A percentile compares a stretch with the other conserved stretches of the same genome.
phyloP scores from a whole-genome alignment of 2,113 vertebrate genomes.

The Hiodon alosoides region DNA sequence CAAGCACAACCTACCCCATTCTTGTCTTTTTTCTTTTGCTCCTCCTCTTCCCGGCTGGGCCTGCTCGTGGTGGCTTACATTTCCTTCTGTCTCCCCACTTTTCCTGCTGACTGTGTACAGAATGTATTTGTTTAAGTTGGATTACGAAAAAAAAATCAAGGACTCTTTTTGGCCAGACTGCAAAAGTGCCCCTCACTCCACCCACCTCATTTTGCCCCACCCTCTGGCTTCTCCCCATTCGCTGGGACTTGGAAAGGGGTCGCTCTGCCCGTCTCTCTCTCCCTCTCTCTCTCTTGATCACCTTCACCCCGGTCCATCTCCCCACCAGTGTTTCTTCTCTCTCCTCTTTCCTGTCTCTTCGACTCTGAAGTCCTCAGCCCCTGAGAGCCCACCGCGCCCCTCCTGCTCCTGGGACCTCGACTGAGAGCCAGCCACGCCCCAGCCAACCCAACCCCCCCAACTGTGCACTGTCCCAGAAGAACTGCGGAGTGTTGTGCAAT shows the following conservation, averaged over 20 bases:
- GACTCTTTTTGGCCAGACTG: constrained; percentile 42
- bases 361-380: constrained; percentile 66
- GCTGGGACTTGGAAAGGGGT: constrained; percentile 54
- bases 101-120: constrained; percentile 40
- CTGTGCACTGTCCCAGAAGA: constrained; percentile 46
- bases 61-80: constrained; percentile 48
- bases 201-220: constrained; percentile 44
- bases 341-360: constrained; percentile 58
- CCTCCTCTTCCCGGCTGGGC: constrained; percentile 45
- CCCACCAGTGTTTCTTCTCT: constrained; percentile 53
- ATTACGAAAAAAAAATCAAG: constrained; percentile 42
- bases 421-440: constrained; percentile 57
- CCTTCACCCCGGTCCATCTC: constrained; percentile 20
- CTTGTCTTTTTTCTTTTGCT: constrained; percentile 54
- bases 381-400: constrained; percentile 66
- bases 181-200: constrained; percentile 45
- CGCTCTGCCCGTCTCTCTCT: constrained; percentile 32
- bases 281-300: neutral
- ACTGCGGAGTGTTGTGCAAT: constrained; percentile 39
- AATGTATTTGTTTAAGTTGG: constrained; percentile 61
- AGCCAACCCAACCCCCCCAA: constrained; percentile 38
- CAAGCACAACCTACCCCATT: constrained; percentile 42
- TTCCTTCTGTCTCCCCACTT: constrained; percentile 38
- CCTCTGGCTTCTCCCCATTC: constrained; percentile 48
- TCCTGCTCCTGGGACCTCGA: constrained; percentile 68